These are phyloP conservation scores for Rhynchopsitta pachyrhyncha DNA, from an alignment of 2,113 vertebrate species.

Conservation along the genomic window DNA sequence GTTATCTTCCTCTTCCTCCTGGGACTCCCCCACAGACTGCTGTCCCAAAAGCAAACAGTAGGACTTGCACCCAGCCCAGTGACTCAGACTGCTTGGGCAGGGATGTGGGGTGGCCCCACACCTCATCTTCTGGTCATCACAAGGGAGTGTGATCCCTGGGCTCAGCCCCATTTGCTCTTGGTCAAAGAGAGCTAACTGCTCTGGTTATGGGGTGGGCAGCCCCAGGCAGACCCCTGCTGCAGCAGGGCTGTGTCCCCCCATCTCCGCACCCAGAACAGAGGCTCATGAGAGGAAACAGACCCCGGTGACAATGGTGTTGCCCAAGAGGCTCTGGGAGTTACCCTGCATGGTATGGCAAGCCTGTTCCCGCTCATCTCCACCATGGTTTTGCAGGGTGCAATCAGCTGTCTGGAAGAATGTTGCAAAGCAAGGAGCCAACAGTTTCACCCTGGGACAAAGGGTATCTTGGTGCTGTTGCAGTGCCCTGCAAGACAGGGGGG, in stretches of 20 bases:
- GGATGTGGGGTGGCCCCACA: background rate
- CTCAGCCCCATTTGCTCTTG: background rate
- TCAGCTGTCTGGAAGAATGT: fast-evolving
- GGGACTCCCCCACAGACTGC: background rate
- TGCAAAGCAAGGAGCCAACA: background rate
- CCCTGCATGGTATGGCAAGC: background rate
- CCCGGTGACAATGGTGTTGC: background rate
- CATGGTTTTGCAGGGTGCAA: fast-evolving
- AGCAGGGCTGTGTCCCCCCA: background rate
- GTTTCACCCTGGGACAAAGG: background rate
- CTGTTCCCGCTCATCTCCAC: background rate
- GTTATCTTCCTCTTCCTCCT: background rate
- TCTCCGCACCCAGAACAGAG: background rate
- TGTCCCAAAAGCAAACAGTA: background rate
- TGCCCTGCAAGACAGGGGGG: fast-evolving
- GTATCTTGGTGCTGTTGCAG: background rate
- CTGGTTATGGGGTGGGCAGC: background rate
- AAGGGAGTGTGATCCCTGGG: background rate
- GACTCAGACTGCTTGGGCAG: background rate
- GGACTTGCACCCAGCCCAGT: background rate
- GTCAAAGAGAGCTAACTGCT: background rate
- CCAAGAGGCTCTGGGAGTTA: background rate
- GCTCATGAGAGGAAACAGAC: background rate
- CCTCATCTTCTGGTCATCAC: background rate
- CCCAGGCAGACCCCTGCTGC: background rate